Conservation (phyloP, 53 echinoderm and acorn worm species). For the Holothuria scabra region DNA sequence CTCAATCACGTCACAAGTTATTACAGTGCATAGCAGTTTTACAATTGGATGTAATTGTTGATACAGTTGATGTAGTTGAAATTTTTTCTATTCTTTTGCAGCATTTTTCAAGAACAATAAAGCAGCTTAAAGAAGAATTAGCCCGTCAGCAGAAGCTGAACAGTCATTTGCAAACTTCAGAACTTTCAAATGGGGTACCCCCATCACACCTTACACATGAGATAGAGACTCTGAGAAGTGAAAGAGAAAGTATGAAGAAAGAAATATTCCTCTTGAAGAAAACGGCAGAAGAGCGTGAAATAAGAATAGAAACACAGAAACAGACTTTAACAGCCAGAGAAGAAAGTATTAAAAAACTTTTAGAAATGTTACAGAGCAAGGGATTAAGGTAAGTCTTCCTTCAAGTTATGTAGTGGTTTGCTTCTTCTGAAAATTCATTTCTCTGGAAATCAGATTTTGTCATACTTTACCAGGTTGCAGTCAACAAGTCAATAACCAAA, state of each 20-base stretch:
- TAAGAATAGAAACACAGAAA: slow-evolving; percentile 96
- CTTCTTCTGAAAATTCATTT: background rate
- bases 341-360: slow-evolving; percentile 94
- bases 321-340: slow-evolving; percentile 93
- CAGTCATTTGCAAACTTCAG: slow-evolving; percentile 77
- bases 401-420: background rate
- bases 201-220: slow-evolving; percentile 69
- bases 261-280: slow-evolving; percentile 94
- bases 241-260: slow-evolving; percentile 78
- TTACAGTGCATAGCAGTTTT: no score
- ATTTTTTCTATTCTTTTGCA: slow-evolving; percentile 20
- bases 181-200: slow-evolving; percentile 58
- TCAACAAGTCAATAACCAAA: no score
- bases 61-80: background rate
- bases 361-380: slow-evolving; percentile 99
- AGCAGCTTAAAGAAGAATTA: slow-evolving; percentile 86
- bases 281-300: slow-evolving; percentile 95
- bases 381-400: slow-evolving; percentile 68
- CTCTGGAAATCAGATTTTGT: no score
- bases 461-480: no score
- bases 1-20: no score
- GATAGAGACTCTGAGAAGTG: slow-evolving; percentile 67
- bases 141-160: slow-evolving; percentile 77
- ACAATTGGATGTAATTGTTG: no score
- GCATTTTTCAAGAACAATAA: slow-evolving; percentile 84